Evolutionary conservation across 2,797 vertebrate genomes (phyloP), one percentile per base, ranked within the genome.

Genomic region (Cuniculus paca): DNA sequence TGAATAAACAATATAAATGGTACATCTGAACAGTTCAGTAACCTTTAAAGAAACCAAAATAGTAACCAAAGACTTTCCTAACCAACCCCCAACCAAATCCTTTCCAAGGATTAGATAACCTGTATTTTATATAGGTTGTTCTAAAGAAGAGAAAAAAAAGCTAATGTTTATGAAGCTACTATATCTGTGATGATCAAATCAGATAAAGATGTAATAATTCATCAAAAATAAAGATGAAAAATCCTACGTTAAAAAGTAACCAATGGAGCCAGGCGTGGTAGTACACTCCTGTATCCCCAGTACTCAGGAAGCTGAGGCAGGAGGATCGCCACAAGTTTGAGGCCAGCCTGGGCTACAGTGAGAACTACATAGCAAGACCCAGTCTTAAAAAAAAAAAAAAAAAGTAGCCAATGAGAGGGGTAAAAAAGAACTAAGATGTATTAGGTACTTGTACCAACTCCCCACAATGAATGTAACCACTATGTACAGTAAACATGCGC

Each of bases 41-140:
- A 92, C 16, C 85, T 82, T 16, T 13, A 86, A 79, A 75, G 45
- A 72, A 80, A 82, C 9, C 50, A 48, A 90, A 94, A 92, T 22
- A 34, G 34, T 50, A 70, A 90, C 26, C 4, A 24, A 95, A 96
- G n/a, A 78, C 39, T 16, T 78, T 85, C 28, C 26, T 22, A 34
- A 60, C 14, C 3, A 85, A 12, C 12, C 5, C 17, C 36, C 12
- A 10, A 8, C 16, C 34, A 65, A 65, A 58, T 17, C 3, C 45
- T n/a, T 84, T 60, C 34, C 1, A 77, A 86, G n/a, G 52, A 70
- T 48, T 54, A 74, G 19, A 81, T 63, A 58, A 45, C 31, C 17
- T 56, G 36, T 54, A 74, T 8, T 39, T 84, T 65, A 85, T 3
- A 83, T 0, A 65, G 5, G 58, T 36, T 65, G 8, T 80, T 75